phyloP scores from a whole-genome alignment of 2,888 invertebrate genomes.

The Ophion costatus region DNA sequence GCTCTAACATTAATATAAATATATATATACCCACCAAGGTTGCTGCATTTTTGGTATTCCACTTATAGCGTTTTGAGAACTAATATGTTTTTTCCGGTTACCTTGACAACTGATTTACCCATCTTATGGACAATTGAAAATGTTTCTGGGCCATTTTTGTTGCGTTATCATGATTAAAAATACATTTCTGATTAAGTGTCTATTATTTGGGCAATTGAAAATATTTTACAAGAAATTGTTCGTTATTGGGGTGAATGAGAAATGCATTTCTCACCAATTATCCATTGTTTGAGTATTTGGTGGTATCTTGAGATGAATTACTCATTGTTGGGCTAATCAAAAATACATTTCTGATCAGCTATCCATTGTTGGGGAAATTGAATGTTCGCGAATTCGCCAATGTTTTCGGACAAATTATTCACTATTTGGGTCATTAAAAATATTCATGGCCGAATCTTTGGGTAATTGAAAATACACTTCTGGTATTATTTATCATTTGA shows the following conservation, averaged over 20 bases:
- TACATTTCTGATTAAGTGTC: too few relatives aligned
- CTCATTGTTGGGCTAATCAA: neutral
- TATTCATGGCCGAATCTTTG: neutral
- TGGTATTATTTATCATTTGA: neutral
- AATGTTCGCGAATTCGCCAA: too few relatives aligned
- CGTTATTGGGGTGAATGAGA: neutral
- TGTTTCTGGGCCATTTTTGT: neutral
- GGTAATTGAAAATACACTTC: neutral
- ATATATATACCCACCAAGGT: neutral
- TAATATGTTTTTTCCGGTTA: neutral
- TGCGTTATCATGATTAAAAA: too few relatives aligned
- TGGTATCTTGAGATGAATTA: too few relatives aligned
- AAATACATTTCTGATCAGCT: neutral
- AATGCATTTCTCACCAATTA: too few relatives aligned
- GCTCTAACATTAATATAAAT: conserved; percentile 36
- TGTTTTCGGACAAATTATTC: too few relatives aligned
- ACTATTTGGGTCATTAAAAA: too few relatives aligned
- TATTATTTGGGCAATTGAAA: too few relatives aligned
- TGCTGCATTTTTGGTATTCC: neutral
- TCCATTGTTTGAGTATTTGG: too few relatives aligned
- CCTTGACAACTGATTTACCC: too few relatives aligned
- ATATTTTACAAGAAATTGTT: neutral
- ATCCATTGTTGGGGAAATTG: neutral
- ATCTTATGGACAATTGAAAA: neutral
- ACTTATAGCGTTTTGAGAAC: neutral